Conservation (phyloP, 2,113 vertebrate species). For the Esox niger region DNA sequence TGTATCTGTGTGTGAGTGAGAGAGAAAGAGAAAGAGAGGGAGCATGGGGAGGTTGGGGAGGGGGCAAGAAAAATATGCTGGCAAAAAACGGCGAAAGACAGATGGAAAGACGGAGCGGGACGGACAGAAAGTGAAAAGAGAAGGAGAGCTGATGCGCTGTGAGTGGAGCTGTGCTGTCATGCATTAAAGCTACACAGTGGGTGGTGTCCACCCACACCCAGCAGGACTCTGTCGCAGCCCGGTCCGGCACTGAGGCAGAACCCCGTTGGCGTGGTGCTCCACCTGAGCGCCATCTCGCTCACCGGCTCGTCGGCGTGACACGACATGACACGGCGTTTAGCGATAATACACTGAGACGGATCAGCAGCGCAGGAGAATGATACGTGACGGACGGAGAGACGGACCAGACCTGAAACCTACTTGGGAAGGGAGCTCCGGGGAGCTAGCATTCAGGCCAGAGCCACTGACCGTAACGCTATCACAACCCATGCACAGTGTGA, state of each 20-base stretch:
- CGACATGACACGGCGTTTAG: background rate
- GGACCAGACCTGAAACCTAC: no score
- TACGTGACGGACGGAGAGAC: no score
- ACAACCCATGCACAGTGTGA: no score
- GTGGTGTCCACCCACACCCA: conserved; percentile 45
- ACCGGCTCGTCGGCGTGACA: background rate
- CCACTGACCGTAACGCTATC: no score
- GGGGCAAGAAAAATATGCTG: background rate
- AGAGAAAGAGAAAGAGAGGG: background rate
- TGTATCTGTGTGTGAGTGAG: no score
- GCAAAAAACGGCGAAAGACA: background rate
- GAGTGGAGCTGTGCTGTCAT: conserved; percentile 19
- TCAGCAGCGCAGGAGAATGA: background rate
- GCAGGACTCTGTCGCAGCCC: conserved; percentile 18
- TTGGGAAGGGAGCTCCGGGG: no score
- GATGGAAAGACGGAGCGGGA: conserved; percentile 21
- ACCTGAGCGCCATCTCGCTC: background rate
- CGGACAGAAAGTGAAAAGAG: conserved; percentile 10
- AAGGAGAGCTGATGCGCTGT: conserved; percentile 34
- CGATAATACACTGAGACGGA: background rate
- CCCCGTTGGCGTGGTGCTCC: background rate
- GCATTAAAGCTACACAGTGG: conserved; percentile 46
- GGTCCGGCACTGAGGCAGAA: background rate
- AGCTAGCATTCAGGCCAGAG: no score
- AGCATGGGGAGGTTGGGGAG: background rate